These are phyloP conservation scores for Dasysyrphus tricinctus DNA, from an alignment of 2,888 invertebrate genomes.

Conservation along the genomic window DNA sequence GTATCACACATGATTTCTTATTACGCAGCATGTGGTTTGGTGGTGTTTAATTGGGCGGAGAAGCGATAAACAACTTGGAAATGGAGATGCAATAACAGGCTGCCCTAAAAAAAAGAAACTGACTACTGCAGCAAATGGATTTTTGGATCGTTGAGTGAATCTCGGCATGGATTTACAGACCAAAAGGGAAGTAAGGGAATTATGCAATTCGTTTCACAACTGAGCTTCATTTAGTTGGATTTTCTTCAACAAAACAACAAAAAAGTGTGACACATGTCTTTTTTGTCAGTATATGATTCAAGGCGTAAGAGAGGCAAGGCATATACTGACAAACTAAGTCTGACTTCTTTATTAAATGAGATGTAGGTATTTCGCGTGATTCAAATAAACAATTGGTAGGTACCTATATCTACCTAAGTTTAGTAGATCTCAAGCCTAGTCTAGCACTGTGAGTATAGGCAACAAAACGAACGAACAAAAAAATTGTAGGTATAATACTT, in stretches of 20 bases:
- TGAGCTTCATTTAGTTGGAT: not conserved
- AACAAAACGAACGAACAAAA: no score
- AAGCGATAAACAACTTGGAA: constrained; percentile 57
- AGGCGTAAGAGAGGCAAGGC: no score
- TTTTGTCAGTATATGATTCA: not conserved
- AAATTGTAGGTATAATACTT: no score
- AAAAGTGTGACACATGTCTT: not conserved
- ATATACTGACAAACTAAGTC: no score
- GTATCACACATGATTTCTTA: constrained; percentile 55
- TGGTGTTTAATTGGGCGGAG: constrained; percentile 55
- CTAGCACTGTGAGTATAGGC: no score
- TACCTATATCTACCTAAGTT: no score
- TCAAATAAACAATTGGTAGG: no score
- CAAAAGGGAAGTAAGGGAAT: not conserved
- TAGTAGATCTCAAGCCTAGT: no score
- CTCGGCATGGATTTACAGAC: constrained; percentile 2
- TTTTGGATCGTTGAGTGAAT: constrained; percentile 7
- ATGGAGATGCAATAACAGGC: constrained; percentile 50
- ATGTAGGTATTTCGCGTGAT: no score
- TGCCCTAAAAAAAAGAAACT: constrained; percentile 29
- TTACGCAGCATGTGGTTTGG: constrained; percentile 43
- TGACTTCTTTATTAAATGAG: no score
- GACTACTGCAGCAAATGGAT: not conserved
- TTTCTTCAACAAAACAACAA: not conserved
- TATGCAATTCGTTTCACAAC: constrained; percentile 13